Evolutionary conservation across 2,113 vertebrate species (phyloP), one percentile per base, ranked within the genome.

Genomic region (Nothoprocta perdicaria): DNA sequence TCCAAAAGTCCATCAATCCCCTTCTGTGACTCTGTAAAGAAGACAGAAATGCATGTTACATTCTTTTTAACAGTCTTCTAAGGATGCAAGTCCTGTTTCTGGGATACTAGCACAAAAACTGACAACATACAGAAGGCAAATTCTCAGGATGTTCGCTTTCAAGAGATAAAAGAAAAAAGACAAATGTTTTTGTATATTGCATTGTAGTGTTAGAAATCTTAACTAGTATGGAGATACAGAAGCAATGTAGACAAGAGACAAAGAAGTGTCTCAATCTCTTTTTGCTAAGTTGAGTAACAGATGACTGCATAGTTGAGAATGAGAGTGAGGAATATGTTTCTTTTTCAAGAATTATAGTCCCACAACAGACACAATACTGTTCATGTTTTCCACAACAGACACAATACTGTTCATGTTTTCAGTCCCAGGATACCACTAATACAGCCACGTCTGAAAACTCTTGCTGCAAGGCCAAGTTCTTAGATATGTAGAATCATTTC

Each of bases 171-270:
- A 86, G 66, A 91, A 92, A 76, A 46, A 67, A 0, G 48, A 3
- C 5, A 57, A 57, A 17, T 57, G 15, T 23, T 57, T 57, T 29
- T 31, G 16, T 57, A 57, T 57, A 57, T 57, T 57, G 27, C 53
- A 57, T 16, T 57, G 53, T 57, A 57, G 53, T 57, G 53, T 31
- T 9, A 53, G 50, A 90, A 48, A 61, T 81, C 63, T 92, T 92
- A 68, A 38, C n/a, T 18, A 69, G 29, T 62, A 8, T 2, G 2
- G 72, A 89, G 38, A 66, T 2, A 0, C 24, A 91, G 95, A 96
- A 67, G 65, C 79, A 93, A 35, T 33, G 58, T 79, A 89, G 31
- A 81, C 62, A 86, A 96, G 75, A 96, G 87, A 55, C 18, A 90
- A 50, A 90, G 61, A 45, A 55, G 5, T 61, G 7, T 79, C 68